Evolutionary conservation across 2,113 vertebrate genomes (phyloP).

Genomic region (Neodontobutis hainanensis): DNA sequence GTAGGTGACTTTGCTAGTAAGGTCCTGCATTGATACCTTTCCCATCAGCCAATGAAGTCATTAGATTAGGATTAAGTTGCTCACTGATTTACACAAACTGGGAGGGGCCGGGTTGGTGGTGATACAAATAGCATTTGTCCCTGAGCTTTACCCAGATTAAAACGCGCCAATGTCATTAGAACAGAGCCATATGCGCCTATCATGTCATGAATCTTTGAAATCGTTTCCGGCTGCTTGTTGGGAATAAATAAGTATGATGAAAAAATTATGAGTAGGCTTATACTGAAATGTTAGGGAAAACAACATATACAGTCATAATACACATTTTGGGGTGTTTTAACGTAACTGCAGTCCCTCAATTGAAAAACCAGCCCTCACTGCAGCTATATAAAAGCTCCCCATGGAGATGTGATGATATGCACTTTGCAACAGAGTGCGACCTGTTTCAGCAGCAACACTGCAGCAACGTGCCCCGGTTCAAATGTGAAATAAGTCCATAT

Average conservation of each 20-base stretch:
- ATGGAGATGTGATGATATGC: conserved; percentile 19
- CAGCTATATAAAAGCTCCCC: conserved; percentile 25
- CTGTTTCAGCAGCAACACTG: conserved; percentile 36
- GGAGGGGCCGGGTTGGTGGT: conserved; percentile 66
- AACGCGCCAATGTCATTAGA: conserved; percentile 75
- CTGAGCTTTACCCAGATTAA: conserved; percentile 76
- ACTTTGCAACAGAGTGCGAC: conserved; percentile 48
- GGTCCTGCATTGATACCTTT: conserved; percentile 47
- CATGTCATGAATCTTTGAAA: conserved; percentile 59
- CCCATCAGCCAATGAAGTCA: conserved; percentile 67
- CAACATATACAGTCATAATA: background rate
- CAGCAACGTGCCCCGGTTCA: conserved; percentile 39
- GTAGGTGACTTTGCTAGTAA: conserved; percentile 33
- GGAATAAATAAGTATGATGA: conserved; percentile 1
- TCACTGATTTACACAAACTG: conserved; percentile 65
- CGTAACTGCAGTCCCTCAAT: conserved; percentile 8
- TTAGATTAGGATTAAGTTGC: conserved; percentile 79
- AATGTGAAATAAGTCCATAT: conserved; percentile 25
- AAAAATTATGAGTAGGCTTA: background rate
- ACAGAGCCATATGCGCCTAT: conserved; percentile 58
- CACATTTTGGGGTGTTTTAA: background rate
- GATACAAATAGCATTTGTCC: conserved; percentile 76
- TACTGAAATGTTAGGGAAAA: background rate
- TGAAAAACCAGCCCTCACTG: conserved; percentile 15
- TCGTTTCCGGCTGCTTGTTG: conserved; percentile 16